Base-by-base conservation (phyloP, 2,113 vertebrate genomes). In the Nanorana parkeri region DNA sequence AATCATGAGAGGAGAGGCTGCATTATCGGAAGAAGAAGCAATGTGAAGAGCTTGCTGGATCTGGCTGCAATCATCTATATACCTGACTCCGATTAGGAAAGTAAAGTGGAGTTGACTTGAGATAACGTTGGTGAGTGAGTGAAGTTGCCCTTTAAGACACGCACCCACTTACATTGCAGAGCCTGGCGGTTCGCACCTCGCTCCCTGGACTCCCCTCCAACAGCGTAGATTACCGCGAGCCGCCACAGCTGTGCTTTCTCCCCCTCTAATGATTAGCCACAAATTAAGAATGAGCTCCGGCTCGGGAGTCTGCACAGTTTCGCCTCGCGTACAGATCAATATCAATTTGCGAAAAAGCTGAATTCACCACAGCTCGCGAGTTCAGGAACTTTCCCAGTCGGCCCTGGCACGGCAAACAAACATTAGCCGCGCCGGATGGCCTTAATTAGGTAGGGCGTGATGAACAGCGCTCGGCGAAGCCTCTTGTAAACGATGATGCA, bases 311-410 rank as follows among this genome's bases (percentile, higher is more conserved):
- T 41, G 24, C 41, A 75, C 66, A 65, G 47, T 47, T 81, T 36
- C 54, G 23, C 56, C 51, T 74, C 58, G 60, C 56, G 51, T 51
- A 82, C 11, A 68, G 68, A 83, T 83, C 80, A 75, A 83, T 82
- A 83, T 83, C 71, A 75, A 60, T 83, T 75, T 55, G 52, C 28
- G 32, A 54, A 58, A 61, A 64, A 23, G 54, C 32, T 28, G 64
- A 47, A 47, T 51, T 75, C 19, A 4, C 71, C 47, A 17, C 80
- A 21, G 72, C 63, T 10, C 6, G 29, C 17, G 63, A 36, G 63
- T 58, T 29, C 29, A 47, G n/a, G 21, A 74, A 56, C 23, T 32
- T 75, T 36, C 58, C n/a, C 80, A 58, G 71, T 1, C 21, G 15
- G 32, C 29, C 64, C 72, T 17, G 71, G 66, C 72, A 51, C 10